Percentiles rank a stretch among this genome's conserved stretches.
Evolutionary conservation across 2,113 vertebrate species (phyloP).

Genomic region (Platanista minor): DNA sequence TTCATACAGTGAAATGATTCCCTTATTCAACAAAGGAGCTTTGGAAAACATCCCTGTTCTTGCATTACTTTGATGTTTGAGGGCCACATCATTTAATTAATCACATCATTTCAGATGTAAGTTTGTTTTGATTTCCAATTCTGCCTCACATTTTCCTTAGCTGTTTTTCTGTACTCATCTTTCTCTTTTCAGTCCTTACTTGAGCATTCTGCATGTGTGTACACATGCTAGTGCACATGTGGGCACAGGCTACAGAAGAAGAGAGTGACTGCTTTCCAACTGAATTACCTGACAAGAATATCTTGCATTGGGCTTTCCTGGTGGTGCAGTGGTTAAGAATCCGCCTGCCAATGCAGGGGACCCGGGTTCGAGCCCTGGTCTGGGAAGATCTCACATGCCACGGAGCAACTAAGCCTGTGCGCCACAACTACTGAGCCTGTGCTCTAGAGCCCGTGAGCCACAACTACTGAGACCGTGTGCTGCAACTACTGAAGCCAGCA

Average conservation of each 20-base stretch:
- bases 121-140: constrained; percentile 50
- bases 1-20: constrained; percentile 42
- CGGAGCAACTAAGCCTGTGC: too few species aligned
- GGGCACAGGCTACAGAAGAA: not conserved
- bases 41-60: constrained; percentile 10
- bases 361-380: too few species aligned
- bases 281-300: not conserved
- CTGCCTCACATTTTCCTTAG: not conserved
- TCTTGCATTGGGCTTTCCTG: not conserved
- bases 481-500: too few species aligned
- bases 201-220: not conserved
- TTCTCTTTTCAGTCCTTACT: not conserved
- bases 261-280: not conserved
- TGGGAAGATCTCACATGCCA: too few species aligned
- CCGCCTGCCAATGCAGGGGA: too few species aligned
- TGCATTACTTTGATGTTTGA: constrained; percentile 37
- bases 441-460: too few species aligned
- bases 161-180: constrained; percentile 21
- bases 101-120: constrained; percentile 35
- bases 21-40: constrained; percentile 30
- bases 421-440: too few species aligned
- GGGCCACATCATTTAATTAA: constrained; percentile 17
- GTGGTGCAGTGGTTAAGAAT: too few species aligned
- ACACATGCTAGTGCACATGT: rapidly evolving
- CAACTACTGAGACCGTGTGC: too few species aligned